Evolutionary conservation across 2,113 vertebrate species (phyloP), one percentile per base, ranked within the genome.

Genomic region (Emydocephalus ijimae): DNA sequence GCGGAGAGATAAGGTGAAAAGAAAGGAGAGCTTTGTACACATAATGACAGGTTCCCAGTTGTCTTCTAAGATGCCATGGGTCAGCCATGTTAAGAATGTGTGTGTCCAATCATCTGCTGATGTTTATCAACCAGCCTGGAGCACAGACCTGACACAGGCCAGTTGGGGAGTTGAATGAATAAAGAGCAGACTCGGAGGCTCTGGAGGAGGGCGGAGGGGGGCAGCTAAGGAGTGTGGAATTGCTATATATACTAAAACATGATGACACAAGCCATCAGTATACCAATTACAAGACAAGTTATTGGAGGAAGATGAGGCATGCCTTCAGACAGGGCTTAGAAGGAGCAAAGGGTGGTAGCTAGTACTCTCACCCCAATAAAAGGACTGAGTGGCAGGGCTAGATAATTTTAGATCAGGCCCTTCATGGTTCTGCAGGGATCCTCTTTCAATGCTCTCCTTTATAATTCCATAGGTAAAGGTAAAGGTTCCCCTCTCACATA

Each of bases 11-110:
- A 99, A 99, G 98, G 96, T 94, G 97, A 98, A 98, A 98, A 99
- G 98, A 99, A 99, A 99, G 98, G 97, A 94, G 94, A 92, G 98
- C 97, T 98, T 99, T 99, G 99, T 99, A 95, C 97, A 96, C 97
- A 97, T 99, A 99, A 99, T 98, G 98, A 98, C 98, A 98, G 98
- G 97, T 98, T 99, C 98, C 96, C 97, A 96, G 97, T 97, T 98
- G 98, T 98, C 97, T 64, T 98, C 98, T 96, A 97, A 97, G 98
- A 99, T 99, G 99, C 99, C 98, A 99, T 97, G 98, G 99, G 98
- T 99, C 99, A 99, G 98, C 98, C 99, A 99, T 99, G 99, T 99
- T 98, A 99, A 99, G 99, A 99, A 99, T 99, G 99, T 98, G 98
- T 99, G 98, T 96, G 97, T 98, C 99, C 98, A 98, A 99, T 99